Percentiles rank a stretch among this genome's conserved stretches.
phyloP scores from a whole-genome alignment of 2,797 vertebrate species.

The Pangasius macronema region DNA sequence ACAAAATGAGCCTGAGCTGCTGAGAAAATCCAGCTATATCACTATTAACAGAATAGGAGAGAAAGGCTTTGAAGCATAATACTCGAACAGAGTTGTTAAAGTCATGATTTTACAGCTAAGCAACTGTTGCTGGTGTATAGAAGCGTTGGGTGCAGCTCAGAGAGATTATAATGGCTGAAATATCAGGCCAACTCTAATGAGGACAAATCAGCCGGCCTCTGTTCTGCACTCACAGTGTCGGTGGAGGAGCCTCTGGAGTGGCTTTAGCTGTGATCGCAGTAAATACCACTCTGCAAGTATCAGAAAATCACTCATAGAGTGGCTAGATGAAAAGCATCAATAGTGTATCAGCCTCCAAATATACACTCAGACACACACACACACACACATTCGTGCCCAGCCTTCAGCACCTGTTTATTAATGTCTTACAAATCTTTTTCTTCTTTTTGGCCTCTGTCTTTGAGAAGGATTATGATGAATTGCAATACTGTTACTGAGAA shows the following conservation, averaged over 20 bases:
- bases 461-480: constrained; percentile 41
- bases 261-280: constrained; percentile 21
- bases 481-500: constrained; percentile 18
- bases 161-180: constrained; percentile 46
- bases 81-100: constrained; percentile 40
- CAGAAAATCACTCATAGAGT: constrained; percentile 27
- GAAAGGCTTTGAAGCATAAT: constrained; percentile 41
- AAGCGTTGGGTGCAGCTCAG: constrained; percentile 17
- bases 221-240: constrained; percentile 36
- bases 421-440: constrained; percentile 10
- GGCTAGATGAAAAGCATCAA: constrained; percentile 12
- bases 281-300: constrained; percentile 40
- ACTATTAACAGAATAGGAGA: constrained; percentile 34
- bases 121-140: constrained; percentile 29
- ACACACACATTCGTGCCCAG: not conserved
- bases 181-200: constrained; percentile 37
- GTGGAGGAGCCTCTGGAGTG: constrained; percentile 27
- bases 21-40: constrained; percentile 28
- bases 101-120: constrained; percentile 37
- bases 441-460: constrained; percentile 63
- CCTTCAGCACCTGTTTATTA: constrained; percentile 26
- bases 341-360: constrained; percentile 6
- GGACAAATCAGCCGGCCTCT: constrained; percentile 41
- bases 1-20: constrained; percentile 7
- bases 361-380: constrained; percentile 15